Base-by-base conservation (phyloP, 2,113 vertebrate genomes). In the Mugil cephalus region DNA sequence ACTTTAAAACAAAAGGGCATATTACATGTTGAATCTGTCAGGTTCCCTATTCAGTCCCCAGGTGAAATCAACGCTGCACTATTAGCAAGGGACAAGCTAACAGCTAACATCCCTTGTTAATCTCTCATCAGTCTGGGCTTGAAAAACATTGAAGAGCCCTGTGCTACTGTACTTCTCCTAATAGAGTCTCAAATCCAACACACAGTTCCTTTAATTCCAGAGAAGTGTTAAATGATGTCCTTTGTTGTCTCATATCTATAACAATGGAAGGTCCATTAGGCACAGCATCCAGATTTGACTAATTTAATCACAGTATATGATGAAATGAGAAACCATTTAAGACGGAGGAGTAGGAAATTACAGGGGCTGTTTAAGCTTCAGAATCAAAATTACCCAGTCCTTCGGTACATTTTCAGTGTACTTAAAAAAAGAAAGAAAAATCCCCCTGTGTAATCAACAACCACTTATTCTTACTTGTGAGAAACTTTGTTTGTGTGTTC, bases 231-330 rank as follows among this genome's bases (percentile, higher is more conserved):
- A 64, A 64, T 74, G 52, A 81, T 74, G 63, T 73, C 54, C 63
- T 45, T 62, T 72, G 54, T 61, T 61, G 58, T 65, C 43, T 74
- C 70, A 84, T 84, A 48, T 74, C 38, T 73, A 59, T 35, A 74
- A 82, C 70, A 72, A 77, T 24, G 52, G 38, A 36, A 50, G 69
- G 65, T 69, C 75, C 74, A 83, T 87, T 89, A 83, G 58, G 62
- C 68, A 63, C 60, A 52, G 62, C 21, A 60, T 52, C 38, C 60
- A 62, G 52, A 61, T 72, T 68, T 56, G 50, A 66, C 83, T 56
- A 60, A 82, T 86, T 76, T 80, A 82, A 84, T 71, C 18, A 8
- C 46, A 53, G 42, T 39, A 58, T 69, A 78, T 18, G 24, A 84
- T 84, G n/a, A 66, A 73, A 70, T 67, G 48, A 82, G 45, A 74